Base-by-base conservation (phyloP, 2,888 invertebrate genomes). In the Parthenolecanium corni region DNA sequence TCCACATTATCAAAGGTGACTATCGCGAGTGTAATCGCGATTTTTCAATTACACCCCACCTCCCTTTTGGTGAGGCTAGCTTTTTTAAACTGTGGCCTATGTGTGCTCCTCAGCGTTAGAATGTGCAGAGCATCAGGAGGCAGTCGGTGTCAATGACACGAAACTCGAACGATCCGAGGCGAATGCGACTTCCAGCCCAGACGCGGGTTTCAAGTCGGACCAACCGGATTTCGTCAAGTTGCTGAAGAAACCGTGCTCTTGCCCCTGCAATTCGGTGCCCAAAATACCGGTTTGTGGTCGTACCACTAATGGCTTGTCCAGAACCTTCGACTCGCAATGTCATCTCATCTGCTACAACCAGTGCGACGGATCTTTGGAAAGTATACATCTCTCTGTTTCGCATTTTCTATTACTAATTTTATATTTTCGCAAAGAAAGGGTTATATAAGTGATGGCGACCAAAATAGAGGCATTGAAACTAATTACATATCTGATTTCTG, bases 271-370 rank as follows among this genome's bases (percentile, higher is more conserved):
- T 11, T 46, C 42, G 21, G 64, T 61, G 16, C 61, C 46, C 16
- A 23, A 47, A n/a, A 16, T 18, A 18, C 49, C 64, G 4, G 57
- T 66, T 20, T 66, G 66, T 25, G 63, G 57, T n/a, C 64, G 62
- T 53, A 63, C 65, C 1, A 58, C 64, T 12, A 64, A 53, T 18
- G 65, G 65, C 20, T 56, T 49, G 11, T 24, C 52, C 16, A 56
- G 51, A 44, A 64, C 63, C 4, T 65, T 65, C 42, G 46, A 63
- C 36, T 65, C 65, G n/a, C 63, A 65, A 46, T 65, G 65, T 44
- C 65, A 65, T 52, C 46, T 65, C 9, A 65, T 65, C 18, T 65
- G 65, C 31, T 46, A 64, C 46, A 65, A 65, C 46, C 63, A 64
- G 38, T 65, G 65, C 52, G 31, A 31, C 31, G 56, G 36, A 12